Evolutionary conservation across 2,113 vertebrate genomes (phyloP), one percentile per base, ranked within the genome.

Genomic region (Sisor rabdophorus): DNA sequence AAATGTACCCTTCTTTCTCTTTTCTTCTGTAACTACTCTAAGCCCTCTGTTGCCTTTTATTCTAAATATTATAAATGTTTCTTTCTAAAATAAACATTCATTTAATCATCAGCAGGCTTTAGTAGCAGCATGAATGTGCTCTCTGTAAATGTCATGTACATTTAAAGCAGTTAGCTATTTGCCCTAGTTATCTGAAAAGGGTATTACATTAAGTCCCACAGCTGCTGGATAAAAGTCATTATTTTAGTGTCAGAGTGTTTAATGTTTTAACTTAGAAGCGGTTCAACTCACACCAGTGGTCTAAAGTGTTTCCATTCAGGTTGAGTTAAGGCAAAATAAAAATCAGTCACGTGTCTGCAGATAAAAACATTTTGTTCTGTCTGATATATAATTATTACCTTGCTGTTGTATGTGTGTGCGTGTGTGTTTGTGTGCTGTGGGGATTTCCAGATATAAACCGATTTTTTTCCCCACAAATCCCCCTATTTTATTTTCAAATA

Each of bases 331-430:
- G 55, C 65, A 77, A 69, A 60, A 60, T 68, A 75, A 61, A 76
- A 82, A 63, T 53, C 61, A 78, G 78, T 22, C 55, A 67, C 54
- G 68, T 63, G 59, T 76, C 47, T 16, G 19, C 13, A 68, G 67
- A 69, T 56, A 71, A 65, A 82, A 61, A 73, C 81, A 72, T 60
- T 63, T 76, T 56, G 28, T 73, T 32, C 71, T 76, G 77, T 63
- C 77, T 73, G 67, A 36, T 36, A n/a, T n/a, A n/a, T 82, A 82
- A 82, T 79, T 82, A 79, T 63, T 40, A 59, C 59, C 55, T 26
- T 82, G 68, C 76, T 76, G 56, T 54, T 30, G 60, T 32, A 47
- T 63, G 59, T 71, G 63, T 80, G 59, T 80, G 74, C 55, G 48
- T 59, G 61, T 13, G 26, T 58, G 67, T 72, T 36, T 76, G 40